Evolutionary conservation across 2,888 invertebrate species (phyloP).

Genomic region (Caenorhabditis sinica): DNA sequence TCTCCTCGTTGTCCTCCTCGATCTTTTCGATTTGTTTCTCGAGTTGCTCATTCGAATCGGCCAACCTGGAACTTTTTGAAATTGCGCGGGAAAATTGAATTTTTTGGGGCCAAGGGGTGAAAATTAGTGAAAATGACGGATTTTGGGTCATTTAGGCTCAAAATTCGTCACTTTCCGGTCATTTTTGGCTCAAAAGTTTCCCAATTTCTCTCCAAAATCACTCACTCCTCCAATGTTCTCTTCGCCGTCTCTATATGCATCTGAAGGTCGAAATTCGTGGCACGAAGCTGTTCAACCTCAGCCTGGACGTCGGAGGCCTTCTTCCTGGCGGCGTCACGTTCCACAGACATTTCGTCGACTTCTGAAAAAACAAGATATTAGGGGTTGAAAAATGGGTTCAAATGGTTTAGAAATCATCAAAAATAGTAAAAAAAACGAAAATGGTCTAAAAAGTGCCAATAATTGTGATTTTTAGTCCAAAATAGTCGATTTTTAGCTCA

Average conservation of each 20-base stretch:
- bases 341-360: conserved; percentile 48
- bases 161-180: not conserved
- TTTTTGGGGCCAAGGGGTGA: too few relatives aligned
- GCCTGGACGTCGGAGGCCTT: conserved; percentile 54
- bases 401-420: too few relatives aligned
- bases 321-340: conserved; percentile 58
- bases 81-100: not conserved
- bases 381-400: not conserved
- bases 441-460: not conserved
- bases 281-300: conserved; percentile 63
- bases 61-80: conserved; percentile 31
- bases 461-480: not conserved
- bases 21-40: conserved; percentile 39
- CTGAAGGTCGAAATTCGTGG: conserved; percentile 72
- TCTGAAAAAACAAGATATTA: conserved; percentile 39
- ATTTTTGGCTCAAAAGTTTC: not conserved
- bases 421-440: too few relatives aligned
- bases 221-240: conserved; percentile 54
- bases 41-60: conserved; percentile 47
- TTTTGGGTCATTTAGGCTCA: not conserved
- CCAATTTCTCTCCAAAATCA: not conserved
- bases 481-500: too few relatives aligned
- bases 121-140: not conserved
- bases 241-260: conserved; percentile 57
- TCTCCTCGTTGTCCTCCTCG: conserved; percentile 47